A percentile compares a stretch with the other conserved stretches of the same genome.
Evolutionary conservation across 2,113 vertebrate species (phyloP).

Genomic region (Pluvialis apricaria): DNA sequence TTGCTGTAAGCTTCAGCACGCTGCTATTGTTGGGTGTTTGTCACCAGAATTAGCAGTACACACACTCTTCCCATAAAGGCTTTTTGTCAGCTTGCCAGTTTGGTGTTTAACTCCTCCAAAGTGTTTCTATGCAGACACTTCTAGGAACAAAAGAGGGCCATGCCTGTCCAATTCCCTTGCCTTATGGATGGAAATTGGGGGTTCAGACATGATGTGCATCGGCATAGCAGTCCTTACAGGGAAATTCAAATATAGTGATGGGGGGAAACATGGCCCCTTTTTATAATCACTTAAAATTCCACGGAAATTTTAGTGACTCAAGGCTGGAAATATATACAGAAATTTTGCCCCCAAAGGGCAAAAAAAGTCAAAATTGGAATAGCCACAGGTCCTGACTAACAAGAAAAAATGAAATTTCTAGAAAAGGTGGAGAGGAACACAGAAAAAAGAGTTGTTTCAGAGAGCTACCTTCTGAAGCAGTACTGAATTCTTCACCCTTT

Average conservation of each 20-base stretch:
- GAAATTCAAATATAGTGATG: not conserved
- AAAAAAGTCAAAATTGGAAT: not conserved
- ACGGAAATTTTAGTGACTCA: not conserved
- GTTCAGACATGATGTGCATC: not conserved
- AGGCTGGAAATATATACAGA: not conserved
- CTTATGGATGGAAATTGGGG: not conserved
- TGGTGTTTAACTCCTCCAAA: conserved; percentile 1
- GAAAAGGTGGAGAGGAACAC: not conserved
- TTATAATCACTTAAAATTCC: not conserved
- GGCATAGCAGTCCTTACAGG: not conserved
- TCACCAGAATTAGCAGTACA: conserved; percentile 54
- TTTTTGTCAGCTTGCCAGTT: conserved; percentile 18
- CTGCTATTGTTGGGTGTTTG: conserved; percentile 47
- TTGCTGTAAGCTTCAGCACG: conserved; percentile 18
- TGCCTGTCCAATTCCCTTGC: not conserved
- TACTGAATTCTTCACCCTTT: not conserved
- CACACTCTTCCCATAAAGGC: conserved; percentile 25
- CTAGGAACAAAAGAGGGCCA: not conserved
- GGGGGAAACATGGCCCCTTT: not conserved
- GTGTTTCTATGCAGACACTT: conserved; percentile 12
- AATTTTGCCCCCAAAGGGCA: not conserved
- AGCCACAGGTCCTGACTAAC: not conserved
- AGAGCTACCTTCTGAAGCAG: not conserved
- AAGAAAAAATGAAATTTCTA: not conserved
- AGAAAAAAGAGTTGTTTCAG: not conserved